Evolutionary conservation across 2,888 invertebrate genomes (phyloP).

Genomic region (Galerucella calmariensis): DNA sequence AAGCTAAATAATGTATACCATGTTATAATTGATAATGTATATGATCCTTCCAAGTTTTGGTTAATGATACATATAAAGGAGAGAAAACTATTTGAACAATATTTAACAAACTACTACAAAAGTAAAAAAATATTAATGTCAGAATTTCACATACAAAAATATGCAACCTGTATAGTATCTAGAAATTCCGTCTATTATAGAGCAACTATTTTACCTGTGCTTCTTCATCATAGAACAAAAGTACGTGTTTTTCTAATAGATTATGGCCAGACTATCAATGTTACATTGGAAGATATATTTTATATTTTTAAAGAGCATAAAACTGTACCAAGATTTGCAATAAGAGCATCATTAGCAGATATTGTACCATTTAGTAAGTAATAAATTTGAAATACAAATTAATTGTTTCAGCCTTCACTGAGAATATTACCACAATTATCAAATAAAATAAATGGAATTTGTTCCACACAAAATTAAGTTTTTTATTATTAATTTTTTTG

Average conservation of each 20-base stretch:
- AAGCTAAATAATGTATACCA: constrained; percentile 23
- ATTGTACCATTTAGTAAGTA: constrained; percentile 26
- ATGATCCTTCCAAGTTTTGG: constrained; percentile 42
- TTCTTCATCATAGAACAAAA: constrained; percentile 26
- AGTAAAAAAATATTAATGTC: constrained; percentile 5
- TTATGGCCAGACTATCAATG: constrained; percentile 34
- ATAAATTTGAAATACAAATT: no score
- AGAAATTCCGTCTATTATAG: constrained; percentile 24
- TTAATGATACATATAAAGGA: constrained; percentile 30
- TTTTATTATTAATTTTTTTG: no score
- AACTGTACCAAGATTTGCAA: constrained; percentile 36
- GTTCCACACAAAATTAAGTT: no score
- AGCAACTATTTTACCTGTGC: constrained; percentile 29
- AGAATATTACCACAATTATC: no score
- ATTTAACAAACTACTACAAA: constrained; percentile 33
- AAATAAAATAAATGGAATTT: no score
- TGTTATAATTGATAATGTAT: constrained; percentile 33
- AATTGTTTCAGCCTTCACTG: no score
- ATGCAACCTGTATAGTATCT: constrained; percentile 18
- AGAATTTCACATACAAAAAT: constrained; percentile 15
- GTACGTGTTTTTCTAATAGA: constrained; percentile 36
- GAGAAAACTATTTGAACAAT: constrained; percentile 31
- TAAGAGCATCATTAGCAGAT: constrained; percentile 35
- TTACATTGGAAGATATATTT: constrained; percentile 22
- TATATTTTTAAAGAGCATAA: constrained; percentile 34